These are phyloP conservation scores for Stomatorhinus walkeri DNA, from an alignment of 2,797 vertebrate genomes.

Conservation along the genomic window DNA sequence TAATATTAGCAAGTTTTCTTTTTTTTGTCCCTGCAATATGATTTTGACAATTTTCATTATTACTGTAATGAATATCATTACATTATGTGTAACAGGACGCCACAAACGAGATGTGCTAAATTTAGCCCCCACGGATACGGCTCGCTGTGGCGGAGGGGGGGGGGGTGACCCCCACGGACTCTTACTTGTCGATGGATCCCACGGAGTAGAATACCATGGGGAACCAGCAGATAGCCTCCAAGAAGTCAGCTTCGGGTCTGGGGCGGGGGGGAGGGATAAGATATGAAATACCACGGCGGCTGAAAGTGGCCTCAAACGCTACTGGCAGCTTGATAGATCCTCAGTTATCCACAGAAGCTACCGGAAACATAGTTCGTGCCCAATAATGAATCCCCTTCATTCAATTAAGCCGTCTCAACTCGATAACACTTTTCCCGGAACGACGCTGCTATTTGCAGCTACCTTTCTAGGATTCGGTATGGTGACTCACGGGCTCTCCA, in stretches of 20 bases:
- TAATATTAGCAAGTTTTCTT: not conserved
- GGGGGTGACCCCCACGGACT: not conserved
- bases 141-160: not conserved
- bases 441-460: not conserved
- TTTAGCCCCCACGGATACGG: not conserved
- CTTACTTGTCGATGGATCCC: slow-evolving; percentile 79
- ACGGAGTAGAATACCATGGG: slow-evolving; percentile 78
- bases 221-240: slow-evolving; percentile 78
- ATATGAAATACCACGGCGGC: not conserved
- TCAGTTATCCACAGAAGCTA: not conserved
- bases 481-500: slow-evolving; percentile 69
- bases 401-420: not conserved
- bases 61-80: slow-evolving; percentile 5
- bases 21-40: not conserved
- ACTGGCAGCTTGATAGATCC: not conserved
- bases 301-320: not conserved
- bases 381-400: not conserved
- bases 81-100: not conserved
- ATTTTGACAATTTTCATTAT: slow-evolving; percentile 12
- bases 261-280: slow-evolving; percentile 8
- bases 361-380: not conserved
- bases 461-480: not conserved
- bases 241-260: slow-evolving; percentile 73
- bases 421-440: not conserved
- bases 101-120: not conserved